Percentiles rank a stretch among this genome's conserved stretches.
Evolutionary conservation across 2,888 invertebrate species (phyloP).

Genomic region (Cantharis flavilabris): DNA sequence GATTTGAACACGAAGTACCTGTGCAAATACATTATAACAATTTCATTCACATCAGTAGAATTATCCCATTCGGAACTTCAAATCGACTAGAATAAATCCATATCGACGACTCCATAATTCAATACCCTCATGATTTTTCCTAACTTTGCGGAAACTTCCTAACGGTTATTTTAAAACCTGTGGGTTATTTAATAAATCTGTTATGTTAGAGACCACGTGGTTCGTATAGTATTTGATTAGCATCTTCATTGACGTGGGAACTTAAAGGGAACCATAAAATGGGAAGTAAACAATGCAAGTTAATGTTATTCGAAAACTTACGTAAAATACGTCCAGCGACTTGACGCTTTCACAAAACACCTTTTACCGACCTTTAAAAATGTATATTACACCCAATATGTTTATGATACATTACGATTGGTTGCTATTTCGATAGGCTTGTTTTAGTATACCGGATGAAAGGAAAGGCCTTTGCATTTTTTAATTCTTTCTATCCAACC

Average conservation of each 20-base stretch:
- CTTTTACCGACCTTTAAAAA: slow-evolving; percentile 2
- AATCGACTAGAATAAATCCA: background rate
- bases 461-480: background rate
- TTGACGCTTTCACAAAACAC: background rate
- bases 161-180: background rate
- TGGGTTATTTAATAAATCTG: background rate
- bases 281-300: background rate
- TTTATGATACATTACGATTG: background rate
- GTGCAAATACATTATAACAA: background rate
- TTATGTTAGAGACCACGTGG: background rate
- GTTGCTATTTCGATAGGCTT: background rate
- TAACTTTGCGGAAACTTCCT: background rate
- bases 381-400: background rate
- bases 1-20: background rate
- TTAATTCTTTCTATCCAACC: background rate
- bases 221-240: background rate
- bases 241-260: background rate
- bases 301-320: background rate
- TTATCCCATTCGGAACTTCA: background rate
- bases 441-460: background rate
- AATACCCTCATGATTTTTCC: background rate
- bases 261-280: background rate
- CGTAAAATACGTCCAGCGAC: background rate
- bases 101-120: background rate
- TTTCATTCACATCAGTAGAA: background rate